These are phyloP conservation scores for Lethrus apterus DNA, from an alignment of 1,140 invertebrate species.

Conservation along the genomic window DNA sequence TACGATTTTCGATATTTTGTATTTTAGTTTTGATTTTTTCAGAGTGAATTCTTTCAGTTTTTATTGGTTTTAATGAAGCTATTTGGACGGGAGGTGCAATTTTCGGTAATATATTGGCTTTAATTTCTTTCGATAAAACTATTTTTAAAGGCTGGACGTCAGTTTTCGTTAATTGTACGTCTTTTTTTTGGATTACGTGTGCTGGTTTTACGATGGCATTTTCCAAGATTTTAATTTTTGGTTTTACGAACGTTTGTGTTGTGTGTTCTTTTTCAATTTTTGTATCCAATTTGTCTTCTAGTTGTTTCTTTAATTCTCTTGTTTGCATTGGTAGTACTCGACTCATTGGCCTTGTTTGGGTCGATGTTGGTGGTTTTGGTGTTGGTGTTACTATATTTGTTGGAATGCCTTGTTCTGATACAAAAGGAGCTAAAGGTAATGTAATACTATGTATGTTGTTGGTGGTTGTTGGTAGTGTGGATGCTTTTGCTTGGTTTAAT, in stretches of 20 bases:
- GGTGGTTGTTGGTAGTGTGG: neutral
- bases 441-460: slow-evolving; percentile 42
- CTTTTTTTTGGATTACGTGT: slow-evolving; percentile 47
- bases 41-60: slow-evolving; percentile 16
- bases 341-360: slow-evolving; percentile 58
- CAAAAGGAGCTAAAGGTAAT: slow-evolving; percentile 50
- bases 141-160: slow-evolving; percentile 5
- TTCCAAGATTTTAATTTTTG: slow-evolving; percentile 38
- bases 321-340: slow-evolving; percentile 66
- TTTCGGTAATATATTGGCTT: slow-evolving; percentile 7
- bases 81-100: slow-evolving; percentile 19
- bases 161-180: slow-evolving; percentile 28
- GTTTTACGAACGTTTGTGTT: slow-evolving; percentile 37
- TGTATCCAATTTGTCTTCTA: slow-evolving; percentile 33
- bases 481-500: neutral
- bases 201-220: slow-evolving; percentile 36
- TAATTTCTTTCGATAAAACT: slow-evolving; percentile 4
- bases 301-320: slow-evolving; percentile 30
- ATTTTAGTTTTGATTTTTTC: slow-evolving; percentile 1
- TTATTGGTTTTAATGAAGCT: slow-evolving; percentile 29
- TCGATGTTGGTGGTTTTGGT: slow-evolving; percentile 42
- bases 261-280: slow-evolving; percentile 26
- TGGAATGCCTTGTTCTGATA: slow-evolving; percentile 51
- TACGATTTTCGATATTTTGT: neutral
- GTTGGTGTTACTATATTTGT: slow-evolving; percentile 62